Base-by-base conservation (phyloP, 2,888 invertebrate species). In the Liodrosophila aerea region DNA sequence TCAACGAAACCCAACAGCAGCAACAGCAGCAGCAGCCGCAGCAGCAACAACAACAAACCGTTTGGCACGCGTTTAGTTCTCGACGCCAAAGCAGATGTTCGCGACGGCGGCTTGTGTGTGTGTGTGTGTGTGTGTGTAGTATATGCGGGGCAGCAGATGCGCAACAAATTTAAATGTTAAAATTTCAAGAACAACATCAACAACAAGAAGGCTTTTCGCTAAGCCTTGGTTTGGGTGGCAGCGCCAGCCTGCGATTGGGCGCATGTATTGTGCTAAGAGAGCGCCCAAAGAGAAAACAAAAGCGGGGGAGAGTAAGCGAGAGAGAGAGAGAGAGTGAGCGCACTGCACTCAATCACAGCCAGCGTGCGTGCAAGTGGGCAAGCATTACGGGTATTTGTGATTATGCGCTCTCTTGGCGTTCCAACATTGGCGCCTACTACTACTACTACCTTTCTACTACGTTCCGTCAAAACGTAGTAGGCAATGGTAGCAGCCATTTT, bases 111-210 rank as follows among this genome's bases (percentile, higher is more conserved):
- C 43, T 16, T 40, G 27, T 15, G 1, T 27, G 22, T 27, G 4
- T 34, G 31, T 45, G 13, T 39, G 43, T 60, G 15, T 33, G 16
- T 50, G 47, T 61, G 54, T 59, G 40, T 40, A 27, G 22, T 22
- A 22, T 22, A 22, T 30, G 58, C 47, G 45, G 22, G 40, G 22
- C 49, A 49, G 52, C 69, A 69, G 68, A 69, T 69, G 68, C 68
- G 68, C 68, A 69, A 69, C 69, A 69, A 69, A 69, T 64, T 69
- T 60, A 64, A 69, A 56, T 56, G 51, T 52, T 49, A 11, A 51
- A 61, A 53, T 47, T 30, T 22, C 18, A 50, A 39, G 8, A 51
- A 13, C 3, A 49, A 22, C 41, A 5, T 11, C 44, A 50, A 50
- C 36, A 27, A 33, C 49, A 44, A 34, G 3, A 45, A 30, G 31